Percentiles rank a stretch among this genome's conserved stretches.
These are phyloP conservation scores for Hippoglossus hippoglossus DNA, from an alignment of 2,797 vertebrate genomes.

Conservation along the genomic window DNA sequence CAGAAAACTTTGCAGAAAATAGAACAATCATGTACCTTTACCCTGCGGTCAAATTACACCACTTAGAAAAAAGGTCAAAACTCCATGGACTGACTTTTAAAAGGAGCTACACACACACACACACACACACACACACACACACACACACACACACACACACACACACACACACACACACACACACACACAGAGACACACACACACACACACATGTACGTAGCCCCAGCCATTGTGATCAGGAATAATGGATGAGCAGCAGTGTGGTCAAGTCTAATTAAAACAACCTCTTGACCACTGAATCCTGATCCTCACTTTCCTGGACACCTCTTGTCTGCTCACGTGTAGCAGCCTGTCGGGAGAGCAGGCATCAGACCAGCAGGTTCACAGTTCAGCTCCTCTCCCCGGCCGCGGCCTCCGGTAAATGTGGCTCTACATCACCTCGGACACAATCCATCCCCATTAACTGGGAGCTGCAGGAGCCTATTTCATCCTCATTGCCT, in stretches of 20 bases:
- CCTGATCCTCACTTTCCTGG: conserved; percentile 27
- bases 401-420: conserved; percentile 56
- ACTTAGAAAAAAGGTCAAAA: conserved; percentile 7
- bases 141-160: conserved; percentile 22
- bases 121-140: conserved; percentile 13
- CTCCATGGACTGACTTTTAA: conserved; percentile 22
- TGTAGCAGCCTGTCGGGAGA: conserved; percentile 54
- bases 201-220: conserved; percentile 8
- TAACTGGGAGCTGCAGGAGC: conserved; percentile 66
- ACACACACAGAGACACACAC: conserved; percentile 14
- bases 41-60: conserved; percentile 4
- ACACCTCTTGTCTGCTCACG: conserved; percentile 55
- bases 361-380: conserved; percentile 44
- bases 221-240: conserved; percentile 42
- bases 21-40: neutral
- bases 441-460: conserved; percentile 74
- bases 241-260: conserved; percentile 71
- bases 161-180: conserved; percentile 4
- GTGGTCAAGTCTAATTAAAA: conserved; percentile 70
- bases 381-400: conserved; percentile 57
- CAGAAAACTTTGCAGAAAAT: conserved; percentile 26
- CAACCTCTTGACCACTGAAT: conserved; percentile 55
- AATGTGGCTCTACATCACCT: conserved; percentile 67
- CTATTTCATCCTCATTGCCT: conserved; percentile 69
- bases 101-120: conserved; percentile 2